phyloP scores from a whole-genome alignment of 1,140 invertebrate genomes.

The Brachionus koreanus region DNA sequence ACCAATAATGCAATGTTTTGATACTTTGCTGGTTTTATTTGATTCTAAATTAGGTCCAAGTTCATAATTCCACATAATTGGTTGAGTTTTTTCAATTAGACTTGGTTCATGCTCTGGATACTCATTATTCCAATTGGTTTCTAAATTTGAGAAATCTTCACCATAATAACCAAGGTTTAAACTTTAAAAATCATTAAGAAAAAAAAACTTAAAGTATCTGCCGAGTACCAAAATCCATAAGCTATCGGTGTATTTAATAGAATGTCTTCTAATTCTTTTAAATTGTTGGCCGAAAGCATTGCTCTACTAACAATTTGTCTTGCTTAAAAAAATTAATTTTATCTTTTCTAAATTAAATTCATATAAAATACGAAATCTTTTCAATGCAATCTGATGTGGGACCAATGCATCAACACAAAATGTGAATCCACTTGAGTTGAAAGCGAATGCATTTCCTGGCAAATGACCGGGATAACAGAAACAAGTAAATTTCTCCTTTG shows the following conservation, averaged over 20 bases:
- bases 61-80: constrained; percentile 36
- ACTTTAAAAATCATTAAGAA: not conserved
- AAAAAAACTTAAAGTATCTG: not conserved
- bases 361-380: constrained; percentile 28
- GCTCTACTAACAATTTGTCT: constrained; percentile 37
- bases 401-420: constrained; percentile 15
- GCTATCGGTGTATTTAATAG: constrained; percentile 24
- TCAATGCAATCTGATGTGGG: not conserved
- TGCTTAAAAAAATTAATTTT: not conserved
- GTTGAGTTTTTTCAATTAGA: not conserved
- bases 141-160: not conserved
- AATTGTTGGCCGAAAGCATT: constrained; percentile 30
- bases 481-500: constrained; percentile 34
- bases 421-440: constrained; percentile 4
- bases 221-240: constrained; percentile 21
- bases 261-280: constrained; percentile 1
- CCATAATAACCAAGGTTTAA: constrained; percentile 37
- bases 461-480: constrained; percentile 41
- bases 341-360: not conserved
- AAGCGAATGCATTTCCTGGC: constrained; percentile 39
- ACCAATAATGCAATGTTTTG: constrained; percentile 6
- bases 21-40: constrained; percentile 19
- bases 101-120: not conserved
- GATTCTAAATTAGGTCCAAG: constrained; percentile 2
- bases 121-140: constrained; percentile 31